Evolutionary conservation across 2,888 invertebrate genomes (phyloP), one percentile per base, ranked within the genome.

Genomic region (Nudaria mundana): DNA sequence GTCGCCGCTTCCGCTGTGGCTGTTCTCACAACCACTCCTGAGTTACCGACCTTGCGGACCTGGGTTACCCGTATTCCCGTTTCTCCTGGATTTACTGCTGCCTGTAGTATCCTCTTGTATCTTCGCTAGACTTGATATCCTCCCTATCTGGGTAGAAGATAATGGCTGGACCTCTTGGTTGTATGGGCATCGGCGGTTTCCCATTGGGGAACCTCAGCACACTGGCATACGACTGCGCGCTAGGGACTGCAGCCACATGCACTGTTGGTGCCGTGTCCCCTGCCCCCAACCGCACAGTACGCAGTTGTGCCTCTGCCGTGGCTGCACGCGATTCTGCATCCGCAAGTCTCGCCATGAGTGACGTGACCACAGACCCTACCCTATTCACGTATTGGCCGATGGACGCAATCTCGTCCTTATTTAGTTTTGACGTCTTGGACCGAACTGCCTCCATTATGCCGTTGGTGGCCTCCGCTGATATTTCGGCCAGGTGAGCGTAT

Each of bases 91-190:
- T 37, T 10, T 0, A 56, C 24, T 0, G 44, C 12, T 1, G 22
- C 15, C n/a, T 49, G 35, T 0, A 54, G 16, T 0, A n/a, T n/a
- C n/a, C n/a, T n/a, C n/a, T n/a, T n/a, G 56, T 54, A 0, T 51
- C 49, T 0, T 52, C 45, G 0, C 44, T 28, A 0, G 47, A 36
- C 4, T 41, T 48, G 0, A 39, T 11, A 1, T 24, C 13, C 0
- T 3, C 23, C 1, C 11, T 4, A 0, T 24, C 8, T 0, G 53
- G 52, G 37, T 56, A 56, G 1, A 56, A 37, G 0, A 42, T 5
- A 0, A 56, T 20, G 0, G 48, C 32, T 0, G 48, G 45, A 1
- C 47, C 52, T 12, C 24, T 13, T 8, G 4, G 23, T 0, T 10
- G 5, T 1, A 13, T n/a, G 5, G 18, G 20, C 5, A 25, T 18